phyloP scores from a whole-genome alignment of 2,797 vertebrate species.

The Chrysocyon brachyurus region DNA sequence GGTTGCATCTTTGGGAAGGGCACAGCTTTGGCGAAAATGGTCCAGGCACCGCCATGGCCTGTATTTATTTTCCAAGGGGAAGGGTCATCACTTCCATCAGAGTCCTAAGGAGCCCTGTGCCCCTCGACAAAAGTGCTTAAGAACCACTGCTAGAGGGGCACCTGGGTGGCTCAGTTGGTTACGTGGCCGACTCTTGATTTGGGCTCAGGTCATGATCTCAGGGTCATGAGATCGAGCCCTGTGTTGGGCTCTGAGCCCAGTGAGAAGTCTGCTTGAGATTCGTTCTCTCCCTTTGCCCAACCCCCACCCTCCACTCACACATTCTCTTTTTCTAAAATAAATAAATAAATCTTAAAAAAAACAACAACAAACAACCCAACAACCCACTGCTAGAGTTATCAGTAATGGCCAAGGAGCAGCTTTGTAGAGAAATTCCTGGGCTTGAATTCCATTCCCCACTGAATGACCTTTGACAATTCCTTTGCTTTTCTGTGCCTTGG shows the following conservation, averaged over 20 bases:
- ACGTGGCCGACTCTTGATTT: neutral
- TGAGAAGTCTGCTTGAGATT: too few relatives aligned
- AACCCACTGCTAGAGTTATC: neutral
- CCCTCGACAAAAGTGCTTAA: neutral
- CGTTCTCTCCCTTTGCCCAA: neutral
- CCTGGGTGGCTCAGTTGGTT: neutral
- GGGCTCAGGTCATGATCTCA: neutral
- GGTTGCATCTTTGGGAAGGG: neutral
- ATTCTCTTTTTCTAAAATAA: neutral
- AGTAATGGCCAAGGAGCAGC: neutral
- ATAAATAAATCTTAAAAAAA: neutral
- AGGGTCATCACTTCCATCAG: neutral
- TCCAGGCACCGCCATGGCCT: neutral
- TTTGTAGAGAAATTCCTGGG: neutral
- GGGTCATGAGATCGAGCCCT: neutral
- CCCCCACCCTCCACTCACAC: neutral
- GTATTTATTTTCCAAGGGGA: neutral
- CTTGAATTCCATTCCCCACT: neutral
- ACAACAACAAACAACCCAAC: neutral
- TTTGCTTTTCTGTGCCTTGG: neutral
- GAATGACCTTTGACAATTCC: neutral
- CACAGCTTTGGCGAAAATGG: neutral
- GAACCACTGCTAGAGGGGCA: neutral
- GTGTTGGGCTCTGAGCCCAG: neutral
- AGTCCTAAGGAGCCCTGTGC: neutral